A percentile compares a stretch with the other conserved stretches of the same genome.
Conservation (phyloP, 2,888 invertebrate species). For the Leucoma salicis region DNA sequence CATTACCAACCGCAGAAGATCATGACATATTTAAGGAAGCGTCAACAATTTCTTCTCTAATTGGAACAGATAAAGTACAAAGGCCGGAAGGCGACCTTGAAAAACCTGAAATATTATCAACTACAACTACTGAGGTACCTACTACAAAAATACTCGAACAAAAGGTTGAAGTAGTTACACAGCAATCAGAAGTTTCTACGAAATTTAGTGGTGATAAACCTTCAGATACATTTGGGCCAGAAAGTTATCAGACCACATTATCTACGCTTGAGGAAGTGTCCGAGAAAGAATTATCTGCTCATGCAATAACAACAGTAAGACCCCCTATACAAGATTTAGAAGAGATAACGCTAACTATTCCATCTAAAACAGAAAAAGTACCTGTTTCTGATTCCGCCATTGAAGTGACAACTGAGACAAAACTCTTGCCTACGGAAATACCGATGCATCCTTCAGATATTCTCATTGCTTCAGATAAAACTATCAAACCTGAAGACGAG, state of each 20-base stretch:
- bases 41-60: background rate
- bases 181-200: conserved; percentile 10
- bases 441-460: conserved; percentile 13
- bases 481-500: conserved; percentile 28
- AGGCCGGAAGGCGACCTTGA: background rate
- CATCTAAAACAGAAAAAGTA: conserved; percentile 13
- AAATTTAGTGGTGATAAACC: conserved; percentile 11
- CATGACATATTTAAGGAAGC: background rate
- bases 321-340: no score
- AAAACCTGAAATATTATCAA: background rate
- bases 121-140: no score
- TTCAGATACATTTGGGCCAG: background rate
- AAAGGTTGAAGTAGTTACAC: conserved; percentile 17
- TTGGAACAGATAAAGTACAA: background rate
- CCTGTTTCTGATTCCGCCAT: no score
- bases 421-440: conserved; percentile 24
- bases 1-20: background rate
- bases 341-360: conserved; percentile 12
- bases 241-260: conserved; percentile 2
- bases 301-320: background rate
- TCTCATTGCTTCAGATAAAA: conserved; percentile 14
- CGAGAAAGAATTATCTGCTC: conserved; percentile 10
- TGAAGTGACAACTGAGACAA: conserved; percentile 21
- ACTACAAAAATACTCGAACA: conserved; percentile 14
- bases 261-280: conserved; percentile 4